A percentile compares a stretch with the other conserved stretches of the same genome.
These are phyloP conservation scores for Arvicanthis niloticus DNA, from an alignment of 2,113 vertebrate genomes.

Conservation along the genomic window DNA sequence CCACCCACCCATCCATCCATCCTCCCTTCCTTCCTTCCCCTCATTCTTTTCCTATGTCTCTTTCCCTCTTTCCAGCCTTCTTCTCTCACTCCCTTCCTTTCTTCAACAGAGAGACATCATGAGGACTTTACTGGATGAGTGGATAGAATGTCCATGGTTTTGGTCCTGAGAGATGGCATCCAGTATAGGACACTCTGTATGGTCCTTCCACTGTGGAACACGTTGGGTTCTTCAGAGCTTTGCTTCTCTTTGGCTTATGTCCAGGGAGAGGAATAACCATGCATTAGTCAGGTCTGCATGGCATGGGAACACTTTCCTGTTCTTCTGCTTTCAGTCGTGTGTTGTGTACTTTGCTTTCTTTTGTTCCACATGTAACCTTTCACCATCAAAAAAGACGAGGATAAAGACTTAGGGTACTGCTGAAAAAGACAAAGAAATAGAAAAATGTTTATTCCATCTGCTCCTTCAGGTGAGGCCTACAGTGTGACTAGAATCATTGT, in stretches of 20 bases:
- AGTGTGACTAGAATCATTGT: too few relatives aligned
- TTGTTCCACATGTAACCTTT: not conserved
- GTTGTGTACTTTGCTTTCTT: not conserved
- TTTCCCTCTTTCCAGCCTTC: not conserved
- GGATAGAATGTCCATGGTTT: not conserved
- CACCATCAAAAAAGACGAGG: accelerated
- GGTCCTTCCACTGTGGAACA: not conserved
- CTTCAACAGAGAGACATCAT: not conserved
- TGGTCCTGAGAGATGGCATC: not conserved
- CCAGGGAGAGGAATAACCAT: not conserved
- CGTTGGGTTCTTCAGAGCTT: not conserved
- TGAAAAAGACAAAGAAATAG: not conserved
- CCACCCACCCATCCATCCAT: not conserved
- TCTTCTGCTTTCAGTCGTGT: not conserved
- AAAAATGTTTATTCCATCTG: too few relatives aligned
- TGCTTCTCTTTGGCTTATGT: not conserved
- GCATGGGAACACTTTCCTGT: accelerated
- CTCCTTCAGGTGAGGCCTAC: not conserved
- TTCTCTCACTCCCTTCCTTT: not conserved
- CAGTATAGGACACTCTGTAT: too few relatives aligned
- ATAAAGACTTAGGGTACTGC: not conserved
- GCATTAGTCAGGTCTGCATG: not conserved
- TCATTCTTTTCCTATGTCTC: not conserved
- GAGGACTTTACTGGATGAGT: not conserved
- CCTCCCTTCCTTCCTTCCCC: too few relatives aligned